These are phyloP conservation scores for Cylas formicarius DNA, from an alignment of 1,140 invertebrate species.

Conservation along the genomic window DNA sequence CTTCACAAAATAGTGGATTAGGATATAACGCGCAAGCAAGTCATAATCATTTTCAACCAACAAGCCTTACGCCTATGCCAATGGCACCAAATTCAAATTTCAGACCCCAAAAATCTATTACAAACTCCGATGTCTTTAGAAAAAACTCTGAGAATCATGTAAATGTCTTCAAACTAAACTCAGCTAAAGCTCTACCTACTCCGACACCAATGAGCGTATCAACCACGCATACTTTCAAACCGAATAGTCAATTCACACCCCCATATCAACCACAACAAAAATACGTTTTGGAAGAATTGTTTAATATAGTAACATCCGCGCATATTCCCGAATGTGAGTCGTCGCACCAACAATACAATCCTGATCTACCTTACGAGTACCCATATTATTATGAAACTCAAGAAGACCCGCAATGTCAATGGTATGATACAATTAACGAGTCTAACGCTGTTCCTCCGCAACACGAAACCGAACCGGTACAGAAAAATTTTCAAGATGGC, in stretches of 20 bases:
- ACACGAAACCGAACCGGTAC: not conserved
- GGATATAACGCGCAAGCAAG: no score
- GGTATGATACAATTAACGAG: not conserved
- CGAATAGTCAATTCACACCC: not conserved
- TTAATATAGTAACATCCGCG: not conserved
- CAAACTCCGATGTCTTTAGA: constrained; percentile 1
- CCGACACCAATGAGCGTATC: not conserved
- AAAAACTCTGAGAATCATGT: not conserved
- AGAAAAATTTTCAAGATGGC: not conserved
- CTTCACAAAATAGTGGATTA: no score
- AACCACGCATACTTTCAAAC: not conserved
- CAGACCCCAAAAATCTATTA: not conserved
- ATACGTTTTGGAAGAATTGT: not conserved
- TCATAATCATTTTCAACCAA: no score
- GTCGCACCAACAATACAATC: not conserved
- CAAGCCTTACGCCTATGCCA: no score
- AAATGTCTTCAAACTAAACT: constrained; percentile 6
- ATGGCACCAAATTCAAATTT: no score
- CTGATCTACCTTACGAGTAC: not conserved
- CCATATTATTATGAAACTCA: not conserved
- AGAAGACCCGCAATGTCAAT: not conserved
- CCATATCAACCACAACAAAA: not conserved
- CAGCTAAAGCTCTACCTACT: not conserved
- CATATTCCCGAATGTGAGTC: not conserved
- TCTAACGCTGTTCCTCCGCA: no score